Evolutionary conservation across 2,888 invertebrate genomes (phyloP).

Genomic region (Caenorhabditis virilis): DNA sequence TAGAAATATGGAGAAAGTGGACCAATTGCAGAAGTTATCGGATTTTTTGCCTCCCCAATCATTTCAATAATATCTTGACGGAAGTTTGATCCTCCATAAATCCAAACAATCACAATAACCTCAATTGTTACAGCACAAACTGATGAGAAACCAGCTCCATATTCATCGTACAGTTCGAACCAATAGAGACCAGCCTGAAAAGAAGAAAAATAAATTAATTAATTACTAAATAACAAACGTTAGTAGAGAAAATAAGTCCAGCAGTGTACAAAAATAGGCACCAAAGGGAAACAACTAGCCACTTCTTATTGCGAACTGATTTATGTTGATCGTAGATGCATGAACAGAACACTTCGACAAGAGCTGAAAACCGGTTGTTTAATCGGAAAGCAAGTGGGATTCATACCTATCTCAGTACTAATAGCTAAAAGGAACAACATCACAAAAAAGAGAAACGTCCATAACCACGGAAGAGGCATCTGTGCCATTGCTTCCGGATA

Average conservation of each 20-base stretch:
- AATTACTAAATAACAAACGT: not conserved
- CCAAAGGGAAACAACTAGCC: constrained; percentile 18
- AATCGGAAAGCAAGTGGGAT: no score
- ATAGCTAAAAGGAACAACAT: constrained; percentile 70
- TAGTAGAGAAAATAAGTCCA: constrained; percentile 9
- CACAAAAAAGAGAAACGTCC: constrained; percentile 69
- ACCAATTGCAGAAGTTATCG: no score
- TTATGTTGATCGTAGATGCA: constrained; percentile 5
- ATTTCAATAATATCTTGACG: not conserved
- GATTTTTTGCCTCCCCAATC: no score
- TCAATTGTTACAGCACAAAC: not conserved
- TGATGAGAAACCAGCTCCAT: constrained; percentile 13
- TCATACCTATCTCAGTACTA: constrained; percentile 42
- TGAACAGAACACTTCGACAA: constrained; percentile 25
- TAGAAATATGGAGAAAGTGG: no score
- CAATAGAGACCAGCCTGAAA: constrained; percentile 26
- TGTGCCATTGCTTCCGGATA: constrained; percentile 69
- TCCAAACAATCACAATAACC: not conserved
- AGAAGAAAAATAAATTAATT: not conserved
- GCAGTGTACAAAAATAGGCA: constrained; percentile 10
- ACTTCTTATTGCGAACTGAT: constrained; percentile 7
- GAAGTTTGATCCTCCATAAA: not conserved
- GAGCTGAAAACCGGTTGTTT: constrained; percentile 2
- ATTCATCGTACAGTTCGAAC: constrained; percentile 27
- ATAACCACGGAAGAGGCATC: constrained; percentile 68